Conservation (phyloP, 1,140 invertebrate genomes). For the Hirudo medicinalis region DNA sequence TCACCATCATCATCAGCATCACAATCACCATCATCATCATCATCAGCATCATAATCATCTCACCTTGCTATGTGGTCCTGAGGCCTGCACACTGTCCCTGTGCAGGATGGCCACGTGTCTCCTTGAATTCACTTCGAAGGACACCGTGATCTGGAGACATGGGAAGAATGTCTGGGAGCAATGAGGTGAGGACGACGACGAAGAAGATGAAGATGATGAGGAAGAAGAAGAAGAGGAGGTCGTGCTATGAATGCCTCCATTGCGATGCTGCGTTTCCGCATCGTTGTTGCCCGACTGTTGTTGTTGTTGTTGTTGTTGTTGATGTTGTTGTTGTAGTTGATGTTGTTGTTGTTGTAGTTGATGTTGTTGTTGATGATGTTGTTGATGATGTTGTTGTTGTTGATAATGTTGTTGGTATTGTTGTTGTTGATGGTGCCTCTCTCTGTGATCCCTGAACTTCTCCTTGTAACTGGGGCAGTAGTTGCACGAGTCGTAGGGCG, state of each 20-base stretch:
- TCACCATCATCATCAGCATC: not conserved
- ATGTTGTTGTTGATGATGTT: not conserved
- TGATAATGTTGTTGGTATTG: not conserved
- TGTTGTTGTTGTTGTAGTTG: no score
- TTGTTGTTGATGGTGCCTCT: constrained; percentile 19
- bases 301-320: constrained; percentile 10
- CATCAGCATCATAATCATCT: not conserved
- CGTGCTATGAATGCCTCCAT: no score
- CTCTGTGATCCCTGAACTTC: constrained; percentile 10
- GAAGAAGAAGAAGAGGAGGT: no score
- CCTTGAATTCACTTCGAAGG: constrained; percentile 10
- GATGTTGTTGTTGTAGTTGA: no score
- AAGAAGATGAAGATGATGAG: not conserved
- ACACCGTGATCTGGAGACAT: constrained; percentile 20
- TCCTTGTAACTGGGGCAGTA: constrained; percentile 15
- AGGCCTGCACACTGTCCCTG: constrained; percentile 12
- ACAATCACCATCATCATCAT: not conserved
- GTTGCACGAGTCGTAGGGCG: constrained; percentile 13
- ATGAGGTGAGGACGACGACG: not conserved
- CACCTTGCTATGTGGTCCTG: constrained; percentile 14
- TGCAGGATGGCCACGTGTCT: constrained; percentile 18
- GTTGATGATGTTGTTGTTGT: not conserved
- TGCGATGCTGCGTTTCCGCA: no score
- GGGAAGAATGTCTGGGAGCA: constrained; percentile 17
- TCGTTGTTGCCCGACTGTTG: not conserved